Conservation (phyloP, 2,797 vertebrate genomes). For the Enteromius argenteus region DNA sequence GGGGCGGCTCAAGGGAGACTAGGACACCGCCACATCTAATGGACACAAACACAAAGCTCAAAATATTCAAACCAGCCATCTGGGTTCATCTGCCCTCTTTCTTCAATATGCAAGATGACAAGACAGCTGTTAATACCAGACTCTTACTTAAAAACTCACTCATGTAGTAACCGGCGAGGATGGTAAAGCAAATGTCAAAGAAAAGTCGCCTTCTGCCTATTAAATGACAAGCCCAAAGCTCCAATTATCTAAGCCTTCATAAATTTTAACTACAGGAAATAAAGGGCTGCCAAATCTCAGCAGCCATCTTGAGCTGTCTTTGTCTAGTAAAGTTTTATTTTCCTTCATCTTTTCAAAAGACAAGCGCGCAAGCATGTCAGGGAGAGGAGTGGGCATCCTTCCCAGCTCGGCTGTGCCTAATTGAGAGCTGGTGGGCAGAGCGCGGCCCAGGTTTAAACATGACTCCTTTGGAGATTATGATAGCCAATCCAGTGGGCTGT, state of each 20-base stretch:
- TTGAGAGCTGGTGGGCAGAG: slow-evolving; percentile 45
- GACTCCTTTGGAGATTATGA: slow-evolving; percentile 40
- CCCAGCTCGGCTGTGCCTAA: slow-evolving; percentile 10
- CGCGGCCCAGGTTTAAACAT: slow-evolving; percentile 40
- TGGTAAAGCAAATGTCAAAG: slow-evolving; percentile 27
- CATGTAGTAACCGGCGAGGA: background rate
- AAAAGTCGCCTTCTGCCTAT: background rate
- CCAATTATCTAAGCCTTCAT: slow-evolving; percentile 20
- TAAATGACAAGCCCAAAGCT: slow-evolving; percentile 16
- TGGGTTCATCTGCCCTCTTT: background rate
- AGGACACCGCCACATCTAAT: background rate
- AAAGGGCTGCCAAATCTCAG: slow-evolving; percentile 20
- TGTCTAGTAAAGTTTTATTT: slow-evolving; percentile 28
- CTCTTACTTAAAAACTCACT: slow-evolving; percentile 16
- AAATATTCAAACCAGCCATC: background rate
- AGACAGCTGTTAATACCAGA: background rate
- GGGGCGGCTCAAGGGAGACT: background rate
- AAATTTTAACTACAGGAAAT: slow-evolving; percentile 8
- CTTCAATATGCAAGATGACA: background rate
- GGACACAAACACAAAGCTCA: slow-evolving; percentile 20
- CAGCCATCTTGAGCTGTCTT: slow-evolving; percentile 4
- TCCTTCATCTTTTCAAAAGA: slow-evolving; percentile 23
- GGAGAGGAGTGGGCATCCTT: slow-evolving; percentile 23
- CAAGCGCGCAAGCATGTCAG: background rate
- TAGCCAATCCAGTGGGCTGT: slow-evolving; percentile 35